These are phyloP conservation scores for Synergus laeviventris DNA, from an alignment of 2,888 invertebrate species.

Conservation along the genomic window DNA sequence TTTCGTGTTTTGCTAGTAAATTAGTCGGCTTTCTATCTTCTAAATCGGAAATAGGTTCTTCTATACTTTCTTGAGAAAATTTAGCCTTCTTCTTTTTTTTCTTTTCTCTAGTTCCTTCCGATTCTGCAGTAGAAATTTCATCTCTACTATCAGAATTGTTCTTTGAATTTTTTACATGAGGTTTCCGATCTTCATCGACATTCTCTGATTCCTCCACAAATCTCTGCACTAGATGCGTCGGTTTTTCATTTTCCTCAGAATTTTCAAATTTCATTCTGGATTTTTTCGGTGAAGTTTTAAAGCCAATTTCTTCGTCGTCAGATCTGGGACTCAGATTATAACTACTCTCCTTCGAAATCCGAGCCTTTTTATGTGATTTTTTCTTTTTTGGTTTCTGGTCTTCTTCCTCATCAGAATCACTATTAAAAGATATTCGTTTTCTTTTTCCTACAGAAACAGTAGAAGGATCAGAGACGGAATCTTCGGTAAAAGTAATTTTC, in stretches of 20 bases:
- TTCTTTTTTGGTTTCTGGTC: conserved; percentile 4
- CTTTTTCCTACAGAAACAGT: neutral
- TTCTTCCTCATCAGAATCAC: conserved; percentile 5
- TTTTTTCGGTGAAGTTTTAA: neutral
- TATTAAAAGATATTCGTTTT: conserved; percentile 23
- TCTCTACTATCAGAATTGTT: neutral
- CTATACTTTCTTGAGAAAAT: neutral
- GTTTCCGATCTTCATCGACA: neutral
- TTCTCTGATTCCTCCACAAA: neutral
- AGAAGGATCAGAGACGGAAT: conserved; percentile 9
- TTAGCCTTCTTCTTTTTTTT: neutral
- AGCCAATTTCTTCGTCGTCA: neutral
- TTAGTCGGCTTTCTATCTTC: neutral
- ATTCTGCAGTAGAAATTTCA: neutral
- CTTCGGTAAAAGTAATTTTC: neutral
- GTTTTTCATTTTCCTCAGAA: neutral
- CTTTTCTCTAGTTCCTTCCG: neutral
- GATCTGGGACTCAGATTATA: neutral
- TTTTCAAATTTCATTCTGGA: neutral
- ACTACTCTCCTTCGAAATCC: neutral
- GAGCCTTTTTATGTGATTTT: conserved; percentile 2
- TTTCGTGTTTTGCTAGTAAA: neutral
- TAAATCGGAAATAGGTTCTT: neutral
- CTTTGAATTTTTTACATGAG: neutral
- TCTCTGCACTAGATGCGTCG: neutral